These are phyloP conservation scores for Ictalurus punctatus DNA, from an alignment of 2,113 vertebrate species.

Conservation along the genomic window DNA sequence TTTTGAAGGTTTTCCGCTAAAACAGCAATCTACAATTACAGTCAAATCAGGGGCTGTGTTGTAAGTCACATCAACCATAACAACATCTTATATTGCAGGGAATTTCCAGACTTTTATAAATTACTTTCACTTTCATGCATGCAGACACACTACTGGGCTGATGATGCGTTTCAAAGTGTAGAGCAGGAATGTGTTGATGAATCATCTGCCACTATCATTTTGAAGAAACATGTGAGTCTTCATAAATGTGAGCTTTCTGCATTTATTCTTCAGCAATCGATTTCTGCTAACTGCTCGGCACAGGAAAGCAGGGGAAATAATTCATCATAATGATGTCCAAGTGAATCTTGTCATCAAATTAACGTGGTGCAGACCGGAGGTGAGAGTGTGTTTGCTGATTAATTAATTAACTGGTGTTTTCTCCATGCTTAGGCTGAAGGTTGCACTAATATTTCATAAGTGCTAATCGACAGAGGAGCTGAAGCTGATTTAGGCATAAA, in stretches of 20 bases:
- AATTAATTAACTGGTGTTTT: slow-evolving; percentile 72
- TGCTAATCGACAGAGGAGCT: slow-evolving; percentile 68
- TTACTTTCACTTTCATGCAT: slow-evolving; percentile 1
- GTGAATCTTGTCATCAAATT: slow-evolving; percentile 71
- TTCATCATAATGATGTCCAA: slow-evolving; percentile 64
- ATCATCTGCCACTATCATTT: slow-evolving; percentile 34
- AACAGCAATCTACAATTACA: slow-evolving; percentile 43
- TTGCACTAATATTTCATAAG: slow-evolving; percentile 71
- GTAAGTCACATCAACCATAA: slow-evolving; percentile 28
- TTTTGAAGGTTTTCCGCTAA: slow-evolving; percentile 37
- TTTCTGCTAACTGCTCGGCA: slow-evolving; percentile 29
- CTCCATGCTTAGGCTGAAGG: slow-evolving; percentile 72
- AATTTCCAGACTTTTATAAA: slow-evolving; percentile 47
- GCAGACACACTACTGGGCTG: slow-evolving; percentile 21
- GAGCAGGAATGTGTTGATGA: slow-evolving; percentile 49
- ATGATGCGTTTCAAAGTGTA: slow-evolving; percentile 39
- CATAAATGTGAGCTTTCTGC: slow-evolving; percentile 44
- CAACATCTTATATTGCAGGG: slow-evolving; percentile 36
- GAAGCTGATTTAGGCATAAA: slow-evolving; percentile 69
- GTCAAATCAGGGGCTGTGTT: slow-evolving; percentile 46
- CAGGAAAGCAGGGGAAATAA: slow-evolving; percentile 56
- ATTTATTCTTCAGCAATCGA: slow-evolving; percentile 31
- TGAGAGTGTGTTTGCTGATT: slow-evolving; percentile 67
- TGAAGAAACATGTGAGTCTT: slow-evolving; percentile 32
- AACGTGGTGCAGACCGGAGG: slow-evolving; percentile 65